These are phyloP conservation scores for Mixornis gularis DNA, from an alignment of 2,113 vertebrate species.

Conservation along the genomic window DNA sequence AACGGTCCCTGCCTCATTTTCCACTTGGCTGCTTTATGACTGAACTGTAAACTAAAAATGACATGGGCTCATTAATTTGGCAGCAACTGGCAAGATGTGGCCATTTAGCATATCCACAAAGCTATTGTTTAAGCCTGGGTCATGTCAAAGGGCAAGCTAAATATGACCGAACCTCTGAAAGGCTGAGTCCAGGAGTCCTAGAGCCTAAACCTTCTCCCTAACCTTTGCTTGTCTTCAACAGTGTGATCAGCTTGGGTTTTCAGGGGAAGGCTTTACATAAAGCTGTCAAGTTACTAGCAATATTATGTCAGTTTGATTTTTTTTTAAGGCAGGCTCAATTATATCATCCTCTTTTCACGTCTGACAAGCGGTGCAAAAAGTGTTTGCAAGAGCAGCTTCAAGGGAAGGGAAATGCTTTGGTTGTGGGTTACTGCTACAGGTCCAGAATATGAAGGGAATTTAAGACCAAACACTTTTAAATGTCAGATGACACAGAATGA, in stretches of 20 bases:
- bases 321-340: slow-evolving; percentile 59
- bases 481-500: not conserved
- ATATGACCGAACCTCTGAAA: slow-evolving; percentile 70
- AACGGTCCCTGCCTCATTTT: slow-evolving; percentile 75
- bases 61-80: slow-evolving; percentile 88
- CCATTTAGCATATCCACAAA: slow-evolving; percentile 76
- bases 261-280: slow-evolving; percentile 53
- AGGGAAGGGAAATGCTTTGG: not conserved
- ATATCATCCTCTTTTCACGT: slow-evolving; percentile 64
- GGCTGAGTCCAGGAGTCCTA: slow-evolving; percentile 64
- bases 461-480: not conserved
- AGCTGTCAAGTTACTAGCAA: slow-evolving; percentile 69
- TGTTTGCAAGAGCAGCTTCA: not conserved
- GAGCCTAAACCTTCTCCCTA: slow-evolving; percentile 63
- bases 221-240: slow-evolving; percentile 54
- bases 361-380: slow-evolving; percentile 7
- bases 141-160: slow-evolving; percentile 81
- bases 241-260: slow-evolving; percentile 59
- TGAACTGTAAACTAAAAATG: slow-evolving; percentile 82
- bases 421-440: not conserved
- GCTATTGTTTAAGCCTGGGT: slow-evolving; percentile 79
- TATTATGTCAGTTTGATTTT: slow-evolving; percentile 68
- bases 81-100: slow-evolving; percentile 78
- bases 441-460: not conserved
- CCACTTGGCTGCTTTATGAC: slow-evolving; percentile 80